These are phyloP conservation scores for Sphecodes monilicornis DNA, from an alignment of 2,888 invertebrate species.

Conservation along the genomic window DNA sequence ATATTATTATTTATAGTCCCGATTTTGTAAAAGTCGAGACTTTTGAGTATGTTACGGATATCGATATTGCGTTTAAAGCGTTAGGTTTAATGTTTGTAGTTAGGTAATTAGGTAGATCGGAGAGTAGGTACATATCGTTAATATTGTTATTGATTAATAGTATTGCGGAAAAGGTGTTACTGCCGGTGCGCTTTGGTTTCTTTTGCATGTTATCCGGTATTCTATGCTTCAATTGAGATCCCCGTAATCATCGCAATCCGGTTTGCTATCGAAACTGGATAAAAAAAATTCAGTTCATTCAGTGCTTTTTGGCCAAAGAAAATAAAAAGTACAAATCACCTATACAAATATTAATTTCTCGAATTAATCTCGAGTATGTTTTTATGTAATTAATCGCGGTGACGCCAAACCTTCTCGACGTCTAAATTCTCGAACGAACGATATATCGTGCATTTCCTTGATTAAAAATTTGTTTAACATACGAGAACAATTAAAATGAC, in stretches of 20 bases:
- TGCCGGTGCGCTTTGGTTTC: conserved; percentile 78
- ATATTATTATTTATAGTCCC: conserved; percentile 71
- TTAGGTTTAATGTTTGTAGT: conserved; percentile 79
- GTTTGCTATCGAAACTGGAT: not conserved
- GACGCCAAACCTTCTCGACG: conserved; percentile 31
- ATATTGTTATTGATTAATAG: conserved; percentile 81
- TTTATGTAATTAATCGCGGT: conserved; percentile 44
- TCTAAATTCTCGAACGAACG: conserved; percentile 2
- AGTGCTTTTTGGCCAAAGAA: not conserved
- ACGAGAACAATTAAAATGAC: not conserved
- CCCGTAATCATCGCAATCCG: not conserved
- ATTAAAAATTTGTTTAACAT: not conserved
- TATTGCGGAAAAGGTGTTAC: conserved; percentile 76
- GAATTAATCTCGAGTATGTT: conserved; percentile 54
- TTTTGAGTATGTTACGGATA: conserved; percentile 67
- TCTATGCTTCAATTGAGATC: not conserved
- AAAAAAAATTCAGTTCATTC: not conserved
- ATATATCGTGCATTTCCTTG: not conserved
- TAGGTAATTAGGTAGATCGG: conserved; percentile 74
- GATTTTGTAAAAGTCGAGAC: conserved; percentile 57
- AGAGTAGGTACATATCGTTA: conserved; percentile 80
- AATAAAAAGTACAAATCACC: conserved; percentile 38
- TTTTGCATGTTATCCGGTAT: conserved; percentile 65
- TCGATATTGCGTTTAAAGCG: conserved; percentile 77
- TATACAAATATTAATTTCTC: conserved; percentile 44